phyloP scores from a whole-genome alignment of 2,888 invertebrate genomes.

The Eremobia ochroleuca region DNA sequence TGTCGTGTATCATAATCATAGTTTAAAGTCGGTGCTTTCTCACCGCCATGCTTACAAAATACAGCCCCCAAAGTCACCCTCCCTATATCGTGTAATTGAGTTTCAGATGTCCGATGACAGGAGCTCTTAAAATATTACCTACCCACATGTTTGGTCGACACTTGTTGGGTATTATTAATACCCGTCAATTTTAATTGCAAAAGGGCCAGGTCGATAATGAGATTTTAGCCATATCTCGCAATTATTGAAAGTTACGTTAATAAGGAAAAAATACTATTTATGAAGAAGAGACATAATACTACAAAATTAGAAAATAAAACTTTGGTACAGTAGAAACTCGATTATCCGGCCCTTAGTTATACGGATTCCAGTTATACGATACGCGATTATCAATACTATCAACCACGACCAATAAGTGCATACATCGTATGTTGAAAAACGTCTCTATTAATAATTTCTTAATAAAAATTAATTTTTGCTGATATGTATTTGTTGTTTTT shows the following conservation, averaged over 20 bases:
- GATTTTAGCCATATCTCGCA: background rate
- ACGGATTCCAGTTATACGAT: too few relatives aligned
- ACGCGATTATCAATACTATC: too few relatives aligned
- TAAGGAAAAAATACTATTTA: background rate
- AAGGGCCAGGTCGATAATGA: background rate
- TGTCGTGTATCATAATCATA: background rate
- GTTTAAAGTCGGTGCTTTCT: background rate
- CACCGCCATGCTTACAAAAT: background rate
- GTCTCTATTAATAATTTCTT: too few relatives aligned
- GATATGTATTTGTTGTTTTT: too few relatives aligned
- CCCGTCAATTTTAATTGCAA: background rate
- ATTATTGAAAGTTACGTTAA: background rate
- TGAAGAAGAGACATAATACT: background rate
- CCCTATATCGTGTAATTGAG: slow-evolving; percentile 20
- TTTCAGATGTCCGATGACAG: slow-evolving; percentile 28
- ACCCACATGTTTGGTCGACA: background rate
- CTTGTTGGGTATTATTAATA: background rate
- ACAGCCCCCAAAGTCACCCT: background rate
- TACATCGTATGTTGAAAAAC: too few relatives aligned
- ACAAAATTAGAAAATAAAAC: background rate
- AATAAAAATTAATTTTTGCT: too few relatives aligned
- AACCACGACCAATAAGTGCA: too few relatives aligned
- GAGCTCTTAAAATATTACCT: slow-evolving; percentile 41
- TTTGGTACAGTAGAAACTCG: too few relatives aligned
- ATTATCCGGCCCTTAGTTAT: too few relatives aligned